Evolutionary conservation across 2,113 vertebrate species (phyloP), one percentile per base, ranked within the genome.

Genomic region (Anhinga rufa): DNA sequence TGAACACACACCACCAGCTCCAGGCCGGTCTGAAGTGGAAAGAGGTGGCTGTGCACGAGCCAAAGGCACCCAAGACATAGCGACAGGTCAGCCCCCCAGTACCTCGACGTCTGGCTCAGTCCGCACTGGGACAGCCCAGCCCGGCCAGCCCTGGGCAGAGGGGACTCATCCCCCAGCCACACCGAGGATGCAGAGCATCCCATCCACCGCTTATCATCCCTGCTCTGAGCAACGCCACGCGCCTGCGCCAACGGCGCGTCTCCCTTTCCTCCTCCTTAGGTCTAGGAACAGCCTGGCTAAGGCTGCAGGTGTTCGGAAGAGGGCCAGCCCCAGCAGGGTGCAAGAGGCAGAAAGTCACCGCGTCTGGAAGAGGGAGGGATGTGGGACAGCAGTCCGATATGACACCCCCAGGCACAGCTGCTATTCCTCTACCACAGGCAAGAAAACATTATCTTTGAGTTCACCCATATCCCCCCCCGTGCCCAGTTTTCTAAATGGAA

Each of bases 151-250:
- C 44, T 1, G 5, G 28, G 48, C 24, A 54, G 49, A 42, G 11
- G 46, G 80, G 70, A 44, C 34, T 29, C 25, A 9, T 12, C 65
- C 68, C 16, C 14, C 34, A 38, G 72, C 54, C 68, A 24, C 1
- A 2, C 58, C 11, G 1, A 28, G 32, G 51, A 28, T 68, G 54
- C 60, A n/a, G 26, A 52, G 49, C 34, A 14, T 9, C 3, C 32
- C 51, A 48, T 8, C 55, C 60, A 11, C 70, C 3, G 2, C 54
- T 11, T 28, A 17, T 2, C 75, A 36, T 6, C 38, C 36, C 28
- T 4, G 3, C 72, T 22, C 34, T 12, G 12, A 49, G 15, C 29
- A 11, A 32, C 1, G 3, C 57, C 12, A 4, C 9, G 2, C 1
- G 1, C 26, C 76, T 34, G 65, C 15, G 9, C 40, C 2, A 2